Percentiles rank a stretch among this genome's conserved stretches.
phyloP scores from a whole-genome alignment of 2,113 vertebrate species.

The Austrofundulus limnaeus region DNA sequence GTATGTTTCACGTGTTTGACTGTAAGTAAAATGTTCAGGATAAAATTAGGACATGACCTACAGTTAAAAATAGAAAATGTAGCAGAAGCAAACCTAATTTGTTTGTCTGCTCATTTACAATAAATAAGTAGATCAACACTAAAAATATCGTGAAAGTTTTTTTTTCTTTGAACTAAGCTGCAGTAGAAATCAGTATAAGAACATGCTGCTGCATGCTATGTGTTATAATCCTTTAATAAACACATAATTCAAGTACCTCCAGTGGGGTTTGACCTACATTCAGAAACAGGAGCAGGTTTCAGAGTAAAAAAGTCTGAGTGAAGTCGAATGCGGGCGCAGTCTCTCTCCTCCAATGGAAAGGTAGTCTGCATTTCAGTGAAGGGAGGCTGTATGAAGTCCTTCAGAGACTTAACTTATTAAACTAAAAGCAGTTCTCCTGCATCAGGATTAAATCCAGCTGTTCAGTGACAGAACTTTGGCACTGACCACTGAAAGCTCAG shows the following conservation, averaged over 20 bases:
- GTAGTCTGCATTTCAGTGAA: background rate
- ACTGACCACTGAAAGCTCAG: background rate
- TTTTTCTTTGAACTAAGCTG: background rate
- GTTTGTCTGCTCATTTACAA: background rate
- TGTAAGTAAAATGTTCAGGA: background rate
- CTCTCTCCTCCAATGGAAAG: background rate
- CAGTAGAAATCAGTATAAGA: slow-evolving; percentile 1
- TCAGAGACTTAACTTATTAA: slow-evolving; percentile 14
- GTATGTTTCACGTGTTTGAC: background rate
- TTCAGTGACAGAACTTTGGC: background rate
- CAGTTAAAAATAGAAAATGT: background rate
- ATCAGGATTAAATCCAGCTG: background rate
- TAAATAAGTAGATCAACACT: background rate
- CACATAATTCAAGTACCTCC: slow-evolving; percentile 8
- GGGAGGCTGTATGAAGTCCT: background rate
- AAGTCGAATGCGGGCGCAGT: background rate
- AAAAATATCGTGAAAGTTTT: background rate
- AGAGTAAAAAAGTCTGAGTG: background rate
- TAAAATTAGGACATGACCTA: background rate
- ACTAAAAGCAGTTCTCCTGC: slow-evolving; percentile 13
- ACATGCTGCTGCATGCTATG: slow-evolving; percentile 10
- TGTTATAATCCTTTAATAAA: slow-evolving; percentile 2
- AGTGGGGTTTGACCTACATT: slow-evolving; percentile 54
- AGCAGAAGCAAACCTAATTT: no score
- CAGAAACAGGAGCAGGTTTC: slow-evolving; percentile 15